phyloP scores from a whole-genome alignment of 1,140 invertebrate genomes.

The Drosophila varians region DNA sequence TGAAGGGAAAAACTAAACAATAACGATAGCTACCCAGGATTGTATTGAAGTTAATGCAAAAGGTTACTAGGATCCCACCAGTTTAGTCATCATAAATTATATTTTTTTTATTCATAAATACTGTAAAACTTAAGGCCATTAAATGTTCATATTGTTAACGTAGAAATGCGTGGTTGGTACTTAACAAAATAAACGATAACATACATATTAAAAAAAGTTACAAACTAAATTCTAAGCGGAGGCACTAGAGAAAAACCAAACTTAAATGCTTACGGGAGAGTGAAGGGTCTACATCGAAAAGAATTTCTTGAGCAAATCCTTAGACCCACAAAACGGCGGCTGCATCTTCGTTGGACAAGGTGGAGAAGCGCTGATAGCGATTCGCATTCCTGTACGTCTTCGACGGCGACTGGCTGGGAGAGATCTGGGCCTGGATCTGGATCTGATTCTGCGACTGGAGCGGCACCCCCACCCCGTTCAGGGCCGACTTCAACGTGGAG shows the following conservation, averaged over 20 bases:
- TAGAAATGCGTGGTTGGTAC: slow-evolving; percentile 58
- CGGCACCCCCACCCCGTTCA: slow-evolving; percentile 68
- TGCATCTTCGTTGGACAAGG: slow-evolving; percentile 77
- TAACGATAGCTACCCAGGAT: not conserved
- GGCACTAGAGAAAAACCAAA: slow-evolving; percentile 45
- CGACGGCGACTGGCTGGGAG: slow-evolving; percentile 44
- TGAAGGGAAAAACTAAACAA: slow-evolving; percentile 32
- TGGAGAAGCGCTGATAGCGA: slow-evolving; percentile 79
- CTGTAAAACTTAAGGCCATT: slow-evolving; percentile 60
- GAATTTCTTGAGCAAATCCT: slow-evolving; percentile 4
- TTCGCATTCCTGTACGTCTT: slow-evolving; percentile 76
- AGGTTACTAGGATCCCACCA: not conserved
- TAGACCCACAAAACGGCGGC: slow-evolving; percentile 78
- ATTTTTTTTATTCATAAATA: slow-evolving; percentile 67
- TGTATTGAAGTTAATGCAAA: not conserved
- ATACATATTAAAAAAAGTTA: slow-evolving; percentile 7
- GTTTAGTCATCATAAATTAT: slow-evolving; percentile 16
- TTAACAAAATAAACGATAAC: slow-evolving; percentile 30
- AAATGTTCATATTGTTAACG: slow-evolving; percentile 53
- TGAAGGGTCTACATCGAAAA: not conserved
- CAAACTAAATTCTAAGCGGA: slow-evolving; percentile 31
- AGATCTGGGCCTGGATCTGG: slow-evolving; percentile 33
- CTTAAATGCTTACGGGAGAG: not conserved
- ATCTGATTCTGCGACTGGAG: slow-evolving; percentile 32
- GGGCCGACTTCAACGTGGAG: slow-evolving; percentile 67